Conservation (phyloP, 2,797 vertebrate genomes). For the Sciurus carolinensis region DNA sequence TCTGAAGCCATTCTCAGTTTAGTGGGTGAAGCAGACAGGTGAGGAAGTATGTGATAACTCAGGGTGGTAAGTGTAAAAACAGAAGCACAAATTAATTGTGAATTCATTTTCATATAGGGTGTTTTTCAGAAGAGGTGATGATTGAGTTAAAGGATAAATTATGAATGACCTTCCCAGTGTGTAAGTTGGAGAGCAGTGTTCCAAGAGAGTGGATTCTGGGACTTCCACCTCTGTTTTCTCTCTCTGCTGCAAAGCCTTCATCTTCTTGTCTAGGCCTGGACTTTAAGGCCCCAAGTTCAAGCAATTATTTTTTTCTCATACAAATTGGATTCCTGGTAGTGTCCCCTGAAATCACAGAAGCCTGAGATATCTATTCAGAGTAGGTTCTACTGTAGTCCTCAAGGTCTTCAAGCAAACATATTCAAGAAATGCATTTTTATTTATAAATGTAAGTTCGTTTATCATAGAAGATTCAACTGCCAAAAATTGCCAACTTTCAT, state of each 20-base stretch:
- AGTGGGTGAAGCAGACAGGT: background rate
- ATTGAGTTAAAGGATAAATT: background rate
- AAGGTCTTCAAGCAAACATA: constrained; percentile 49
- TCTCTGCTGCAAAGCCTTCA: background rate
- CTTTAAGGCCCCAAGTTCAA: background rate
- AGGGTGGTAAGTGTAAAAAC: constrained; percentile 13
- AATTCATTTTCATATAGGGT: background rate
- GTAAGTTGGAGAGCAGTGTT: background rate
- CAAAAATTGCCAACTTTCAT: background rate
- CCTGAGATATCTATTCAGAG: background rate
- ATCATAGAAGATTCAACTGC: constrained; percentile 24
- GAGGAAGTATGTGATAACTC: background rate
- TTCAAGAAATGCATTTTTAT: constrained; percentile 33
- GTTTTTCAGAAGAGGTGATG: constrained; percentile 23
- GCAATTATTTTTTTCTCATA: background rate
- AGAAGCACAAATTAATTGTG: constrained; percentile 20
- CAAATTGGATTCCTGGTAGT: background rate
- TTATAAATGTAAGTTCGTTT: constrained; percentile 44
- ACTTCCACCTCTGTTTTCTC: background rate
- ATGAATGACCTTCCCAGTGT: background rate
- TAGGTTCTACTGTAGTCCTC: background rate
- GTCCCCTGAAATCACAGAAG: background rate
- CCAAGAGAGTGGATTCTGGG: background rate
- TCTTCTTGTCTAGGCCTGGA: background rate
- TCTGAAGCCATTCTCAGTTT: constrained; percentile 16